Evolutionary conservation across 2,113 vertebrate genomes (phyloP).

Genomic region (Thryonomys swinderianus): DNA sequence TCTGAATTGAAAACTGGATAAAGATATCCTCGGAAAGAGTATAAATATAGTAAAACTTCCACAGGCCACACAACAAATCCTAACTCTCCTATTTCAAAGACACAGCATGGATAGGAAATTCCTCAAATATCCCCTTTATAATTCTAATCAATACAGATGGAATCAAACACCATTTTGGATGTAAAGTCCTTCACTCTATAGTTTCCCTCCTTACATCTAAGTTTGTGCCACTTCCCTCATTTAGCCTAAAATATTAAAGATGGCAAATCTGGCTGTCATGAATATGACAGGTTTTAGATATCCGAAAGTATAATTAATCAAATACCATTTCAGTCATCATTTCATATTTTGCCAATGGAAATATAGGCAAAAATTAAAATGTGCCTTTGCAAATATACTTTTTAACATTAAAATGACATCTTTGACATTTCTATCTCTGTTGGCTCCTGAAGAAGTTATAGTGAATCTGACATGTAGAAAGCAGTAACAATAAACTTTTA

Average conservation of each 20-base stretch:
- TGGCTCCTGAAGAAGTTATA: not conserved
- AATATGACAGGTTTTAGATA: not conserved
- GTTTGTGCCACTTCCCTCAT: not conserved
- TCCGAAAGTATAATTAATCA: not conserved
- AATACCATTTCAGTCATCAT: not conserved
- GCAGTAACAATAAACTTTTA: not conserved
- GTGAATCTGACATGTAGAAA: not conserved
- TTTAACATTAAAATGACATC: not conserved
- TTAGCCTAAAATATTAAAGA: not conserved
- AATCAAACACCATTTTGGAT: not conserved
- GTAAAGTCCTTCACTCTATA: not conserved
- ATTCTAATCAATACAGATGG: not conserved
- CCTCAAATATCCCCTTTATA: not conserved
- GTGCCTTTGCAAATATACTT: slow-evolving; percentile 1
- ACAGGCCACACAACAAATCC: not conserved
- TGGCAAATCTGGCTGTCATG: not conserved
- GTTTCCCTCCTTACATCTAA: not conserved
- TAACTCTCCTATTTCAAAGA: not conserved
- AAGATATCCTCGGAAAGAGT: not conserved
- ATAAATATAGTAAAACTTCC: not conserved
- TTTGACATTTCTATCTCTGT: not conserved
- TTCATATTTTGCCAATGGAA: not conserved
- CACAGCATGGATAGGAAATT: not conserved
- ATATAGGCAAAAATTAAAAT: slow-evolving; percentile 21
- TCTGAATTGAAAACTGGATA: not conserved